Conservation (phyloP, 2,888 invertebrate genomes). For the Drosophila testacea region DNA sequence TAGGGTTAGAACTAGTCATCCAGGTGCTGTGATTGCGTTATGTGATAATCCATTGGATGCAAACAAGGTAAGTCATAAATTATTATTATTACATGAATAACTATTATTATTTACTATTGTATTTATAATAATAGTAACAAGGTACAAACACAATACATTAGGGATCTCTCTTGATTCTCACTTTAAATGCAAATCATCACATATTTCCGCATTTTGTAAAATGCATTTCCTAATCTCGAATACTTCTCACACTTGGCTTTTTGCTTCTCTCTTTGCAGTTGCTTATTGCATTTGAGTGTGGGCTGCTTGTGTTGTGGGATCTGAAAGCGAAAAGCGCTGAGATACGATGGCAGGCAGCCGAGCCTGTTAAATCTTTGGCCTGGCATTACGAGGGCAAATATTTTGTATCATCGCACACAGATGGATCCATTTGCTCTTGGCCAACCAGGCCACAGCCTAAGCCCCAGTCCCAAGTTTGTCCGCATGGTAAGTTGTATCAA, state of each 20-base stretch:
- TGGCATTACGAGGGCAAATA: conserved; percentile 99
- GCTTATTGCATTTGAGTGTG: conserved; percentile 97
- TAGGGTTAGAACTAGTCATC: conserved; percentile 97
- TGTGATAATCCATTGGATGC: conserved; percentile 98
- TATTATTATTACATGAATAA: no score
- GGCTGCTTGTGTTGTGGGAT: conserved; percentile 98
- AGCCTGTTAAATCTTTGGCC: conserved; percentile 93
- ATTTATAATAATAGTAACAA: no score
- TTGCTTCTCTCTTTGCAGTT: conserved; percentile 87
- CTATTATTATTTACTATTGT: no score
- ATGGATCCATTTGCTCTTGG: conserved; percentile 98
- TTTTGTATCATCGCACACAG: conserved; percentile 97
- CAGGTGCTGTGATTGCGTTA: conserved; percentile 97
- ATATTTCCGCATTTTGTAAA: not conserved
- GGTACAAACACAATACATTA: no score
- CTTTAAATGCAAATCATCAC: not conserved
- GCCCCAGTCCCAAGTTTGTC: conserved; percentile 93
- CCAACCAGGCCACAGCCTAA: conserved; percentile 91
- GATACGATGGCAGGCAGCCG: conserved; percentile 91
- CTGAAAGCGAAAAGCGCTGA: conserved; percentile 94
- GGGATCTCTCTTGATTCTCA: no score
- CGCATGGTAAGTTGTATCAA: conserved; percentile 90
- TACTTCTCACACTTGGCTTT: not conserved
- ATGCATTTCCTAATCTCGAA: not conserved
- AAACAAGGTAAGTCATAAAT: conserved; percentile 91